These are phyloP conservation scores for Callocephalon fimbriatum DNA, from an alignment of 2,113 vertebrate species.

Conservation along the genomic window DNA sequence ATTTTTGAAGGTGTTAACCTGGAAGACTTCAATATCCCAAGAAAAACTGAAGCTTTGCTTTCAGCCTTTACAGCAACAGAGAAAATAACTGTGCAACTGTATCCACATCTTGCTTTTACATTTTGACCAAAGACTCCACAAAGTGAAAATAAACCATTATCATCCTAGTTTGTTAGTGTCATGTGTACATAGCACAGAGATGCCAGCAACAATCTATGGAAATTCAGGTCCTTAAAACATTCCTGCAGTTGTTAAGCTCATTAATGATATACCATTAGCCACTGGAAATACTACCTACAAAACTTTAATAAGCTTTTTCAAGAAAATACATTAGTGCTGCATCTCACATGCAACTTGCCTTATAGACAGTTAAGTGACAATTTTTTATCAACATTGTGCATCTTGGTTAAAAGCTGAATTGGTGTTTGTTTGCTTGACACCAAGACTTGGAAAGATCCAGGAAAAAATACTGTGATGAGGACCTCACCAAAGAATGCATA, in stretches of 20 bases:
- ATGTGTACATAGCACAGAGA: neutral
- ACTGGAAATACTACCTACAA: neutral
- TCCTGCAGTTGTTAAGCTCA: neutral
- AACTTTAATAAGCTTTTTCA: neutral
- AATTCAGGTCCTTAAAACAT: neutral
- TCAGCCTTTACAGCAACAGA: neutral
- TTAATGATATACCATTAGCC: neutral
- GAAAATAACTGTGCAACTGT: neutral
- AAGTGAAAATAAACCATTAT: neutral
- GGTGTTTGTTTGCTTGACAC: neutral
- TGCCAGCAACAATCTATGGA: neutral
- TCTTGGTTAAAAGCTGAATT: neutral
- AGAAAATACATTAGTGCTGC: neutral
- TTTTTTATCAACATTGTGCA: neutral
- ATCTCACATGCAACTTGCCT: neutral
- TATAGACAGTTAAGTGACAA: neutral
- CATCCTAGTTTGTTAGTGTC: neutral
- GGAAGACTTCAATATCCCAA: neutral
- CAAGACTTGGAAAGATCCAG: neutral
- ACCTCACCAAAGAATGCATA: neutral
- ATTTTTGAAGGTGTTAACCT: neutral
- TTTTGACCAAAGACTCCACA: neutral
- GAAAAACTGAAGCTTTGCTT: neutral
- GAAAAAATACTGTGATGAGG: neutral
- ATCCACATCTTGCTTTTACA: neutral